phyloP scores from a whole-genome alignment of 2,797 vertebrate species.

The Brachymystax lenok region DNA sequence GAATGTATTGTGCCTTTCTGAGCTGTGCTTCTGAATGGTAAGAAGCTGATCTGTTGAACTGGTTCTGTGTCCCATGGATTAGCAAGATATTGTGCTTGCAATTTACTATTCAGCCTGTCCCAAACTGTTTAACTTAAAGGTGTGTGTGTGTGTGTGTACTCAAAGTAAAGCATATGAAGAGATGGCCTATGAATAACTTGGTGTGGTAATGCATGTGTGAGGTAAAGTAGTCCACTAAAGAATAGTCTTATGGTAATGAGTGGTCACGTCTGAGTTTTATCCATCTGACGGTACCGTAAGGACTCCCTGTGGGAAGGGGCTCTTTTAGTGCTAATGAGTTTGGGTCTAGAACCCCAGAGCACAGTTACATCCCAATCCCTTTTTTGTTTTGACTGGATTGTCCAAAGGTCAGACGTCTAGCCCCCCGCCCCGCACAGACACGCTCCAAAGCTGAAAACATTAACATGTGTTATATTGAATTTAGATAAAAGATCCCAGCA shows the following conservation, averaged over 20 bases:
- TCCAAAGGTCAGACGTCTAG: not conserved
- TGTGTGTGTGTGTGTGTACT: too few relatives aligned
- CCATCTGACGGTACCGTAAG: not conserved
- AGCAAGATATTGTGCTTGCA: not conserved
- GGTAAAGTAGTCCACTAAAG: not conserved
- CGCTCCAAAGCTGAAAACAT: not conserved
- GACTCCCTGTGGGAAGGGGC: not conserved
- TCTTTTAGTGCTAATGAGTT: conserved; percentile 17
- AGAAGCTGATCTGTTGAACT: not conserved
- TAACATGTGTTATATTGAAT: not conserved
- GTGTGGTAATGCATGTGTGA: not conserved
- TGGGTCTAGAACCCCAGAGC: not conserved
- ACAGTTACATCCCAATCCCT: not conserved
- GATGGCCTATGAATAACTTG: not conserved
- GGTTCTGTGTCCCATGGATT: not conserved
- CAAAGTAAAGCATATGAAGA: too few relatives aligned
- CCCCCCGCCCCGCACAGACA: not conserved
- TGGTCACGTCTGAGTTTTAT: conserved; percentile 7
- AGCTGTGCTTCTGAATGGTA: not conserved
- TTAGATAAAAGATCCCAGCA: not conserved
- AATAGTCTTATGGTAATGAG: not conserved
- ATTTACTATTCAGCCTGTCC: not conserved
- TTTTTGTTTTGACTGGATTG: not conserved
- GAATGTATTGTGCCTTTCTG: not conserved
- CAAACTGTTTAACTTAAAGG: too few relatives aligned